A percentile compares a stretch with the other conserved stretches of the same genome.
phyloP scores from a whole-genome alignment of 2,888 invertebrate species.

The Globia sparganii region DNA sequence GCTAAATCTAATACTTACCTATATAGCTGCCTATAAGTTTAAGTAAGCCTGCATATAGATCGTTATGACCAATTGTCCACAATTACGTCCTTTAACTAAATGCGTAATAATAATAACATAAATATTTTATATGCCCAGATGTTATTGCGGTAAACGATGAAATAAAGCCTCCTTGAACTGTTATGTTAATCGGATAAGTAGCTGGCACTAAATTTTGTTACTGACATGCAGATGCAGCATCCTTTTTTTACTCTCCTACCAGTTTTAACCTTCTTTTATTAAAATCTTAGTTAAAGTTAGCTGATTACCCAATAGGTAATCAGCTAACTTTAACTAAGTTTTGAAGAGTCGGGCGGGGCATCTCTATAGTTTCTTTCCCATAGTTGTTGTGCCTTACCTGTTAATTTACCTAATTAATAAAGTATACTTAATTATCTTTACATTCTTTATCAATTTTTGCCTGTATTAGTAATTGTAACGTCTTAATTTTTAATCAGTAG shows the following conservation, averaged over 20 bases:
- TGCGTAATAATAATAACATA: conserved; percentile 14
- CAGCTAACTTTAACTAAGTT: too few relatives aligned
- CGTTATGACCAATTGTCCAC: conserved; percentile 24
- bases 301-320: too few relatives aligned
- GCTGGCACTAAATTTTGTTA: not conserved
- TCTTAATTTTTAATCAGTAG: conserved; percentile 21
- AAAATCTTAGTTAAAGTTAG: not conserved
- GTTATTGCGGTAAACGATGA: conserved; percentile 21
- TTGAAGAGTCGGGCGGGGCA: not conserved
- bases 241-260: too few relatives aligned
- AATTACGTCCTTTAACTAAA: not conserved
- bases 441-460: conserved; percentile 12
- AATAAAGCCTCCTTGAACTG: conserved; percentile 19
- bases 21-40: not conserved
- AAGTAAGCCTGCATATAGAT: not conserved
- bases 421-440: not conserved
- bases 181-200: not conserved
- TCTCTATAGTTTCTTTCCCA: not conserved
- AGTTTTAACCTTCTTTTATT: not conserved
- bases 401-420: not conserved
- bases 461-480: not conserved
- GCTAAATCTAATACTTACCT: not conserved
- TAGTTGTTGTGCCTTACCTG: not conserved
- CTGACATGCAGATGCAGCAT: not conserved
- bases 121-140: conserved; percentile 27